phyloP scores from a whole-genome alignment of 2,113 vertebrate species.

The Antechinus flavipes region DNA sequence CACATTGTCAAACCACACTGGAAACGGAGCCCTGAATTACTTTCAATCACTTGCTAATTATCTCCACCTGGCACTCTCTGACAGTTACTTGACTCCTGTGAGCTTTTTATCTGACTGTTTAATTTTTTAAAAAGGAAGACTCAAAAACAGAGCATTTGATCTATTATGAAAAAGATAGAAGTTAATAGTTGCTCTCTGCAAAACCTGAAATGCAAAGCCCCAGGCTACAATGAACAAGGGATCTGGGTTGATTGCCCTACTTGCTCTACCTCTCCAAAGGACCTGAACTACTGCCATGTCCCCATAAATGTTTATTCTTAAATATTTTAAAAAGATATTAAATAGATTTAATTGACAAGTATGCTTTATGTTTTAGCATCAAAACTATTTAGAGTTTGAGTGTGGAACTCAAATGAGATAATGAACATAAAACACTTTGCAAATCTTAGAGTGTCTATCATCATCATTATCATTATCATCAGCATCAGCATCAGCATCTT shows the following conservation, averaged over 20 bases:
- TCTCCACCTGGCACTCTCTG: conserved; percentile 4
- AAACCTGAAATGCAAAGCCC: conserved; percentile 55
- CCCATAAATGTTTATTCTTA: conserved; percentile 3
- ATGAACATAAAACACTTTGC: not conserved
- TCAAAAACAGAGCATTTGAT: conserved; percentile 61
- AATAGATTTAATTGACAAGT: not conserved
- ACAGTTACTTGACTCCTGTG: conserved; percentile 9
- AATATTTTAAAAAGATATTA: not conserved
- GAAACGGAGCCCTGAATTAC: conserved; percentile 28
- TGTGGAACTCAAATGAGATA: not conserved
- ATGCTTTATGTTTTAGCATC: not conserved
- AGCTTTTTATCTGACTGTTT: conserved; percentile 48
- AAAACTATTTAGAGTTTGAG: not conserved
- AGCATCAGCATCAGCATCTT: not conserved
- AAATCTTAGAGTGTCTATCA: too few species aligned
- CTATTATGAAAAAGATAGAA: conserved; percentile 65
- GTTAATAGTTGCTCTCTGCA: conserved; percentile 49
- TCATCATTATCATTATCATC: too few species aligned
- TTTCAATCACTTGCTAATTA: conserved; percentile 29
- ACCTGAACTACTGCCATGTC: not conserved
- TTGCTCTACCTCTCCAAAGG: not conserved
- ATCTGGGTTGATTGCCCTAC: not conserved
- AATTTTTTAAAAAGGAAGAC: conserved; percentile 61
- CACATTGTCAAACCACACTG: conserved; percentile 1
- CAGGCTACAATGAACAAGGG: conserved; percentile 44